Base-by-base conservation (phyloP, 2,797 vertebrate species). In the Danio choprae region DNA sequence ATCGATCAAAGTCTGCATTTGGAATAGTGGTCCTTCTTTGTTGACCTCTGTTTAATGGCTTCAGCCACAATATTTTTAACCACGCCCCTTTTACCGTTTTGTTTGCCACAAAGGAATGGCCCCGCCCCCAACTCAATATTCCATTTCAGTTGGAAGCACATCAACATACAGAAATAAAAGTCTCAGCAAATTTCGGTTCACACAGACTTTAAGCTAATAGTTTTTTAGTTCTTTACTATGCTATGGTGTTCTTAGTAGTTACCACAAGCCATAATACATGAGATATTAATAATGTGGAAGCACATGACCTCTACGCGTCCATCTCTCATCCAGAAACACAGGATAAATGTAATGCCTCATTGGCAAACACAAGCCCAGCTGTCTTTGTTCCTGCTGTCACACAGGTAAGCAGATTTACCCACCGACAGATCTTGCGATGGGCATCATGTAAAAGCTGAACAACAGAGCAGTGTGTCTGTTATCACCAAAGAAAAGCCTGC, bases 401-500 rank as follows among this genome's bases (percentile, higher is more conserved):
- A 59, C 18, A 73, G 40, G 48, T 55, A 67, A 16, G 36, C 15
- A 77, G 41, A 67, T 55, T 18, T 55, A 44, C 63, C 56, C 18
- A 29, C 2, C 5, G 11, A 13, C 40, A 58, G 6, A 67, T 67
- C 20, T 67, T 77, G 2, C 70, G 56, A 79, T 20, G 22, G 72
- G 62, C 22, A 71, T 71, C 67, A 62, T 63, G 67, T 51, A 53
- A 20, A 41, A n/a, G 18, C 65, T 22, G 44, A 60, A 62, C 43
- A 78, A 51, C 65, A 51, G 44, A 78, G 43, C 8, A 41, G 18
- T 41, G n/a, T 18, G 40, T 40, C 62, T 63, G 62, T 73, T 77
- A 77, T 73, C 65, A 62, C 38, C 67, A 79, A n/a, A 50, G 59
- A 29, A 80, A 55, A 74, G 48, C 56, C 67, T 74, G 7, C 55